A percentile compares a stretch with the other conserved stretches of the same genome.
phyloP scores from a whole-genome alignment of 2,113 vertebrate genomes.

The Hypomesus transpacificus region DNA sequence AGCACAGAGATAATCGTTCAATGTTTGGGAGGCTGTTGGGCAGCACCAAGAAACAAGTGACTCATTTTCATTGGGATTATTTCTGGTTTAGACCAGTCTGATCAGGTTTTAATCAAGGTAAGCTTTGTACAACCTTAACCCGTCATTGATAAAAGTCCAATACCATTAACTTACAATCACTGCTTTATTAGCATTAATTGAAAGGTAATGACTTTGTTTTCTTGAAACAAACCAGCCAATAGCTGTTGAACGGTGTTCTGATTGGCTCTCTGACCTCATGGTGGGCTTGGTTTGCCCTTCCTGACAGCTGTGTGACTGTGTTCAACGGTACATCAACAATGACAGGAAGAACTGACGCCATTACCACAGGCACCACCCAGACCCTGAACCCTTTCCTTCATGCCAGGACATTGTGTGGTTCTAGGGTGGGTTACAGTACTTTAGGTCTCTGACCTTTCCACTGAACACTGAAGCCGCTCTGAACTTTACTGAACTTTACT shows the following conservation, averaged over 20 bases:
- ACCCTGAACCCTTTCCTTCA: constrained; percentile 10
- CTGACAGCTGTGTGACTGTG: constrained; percentile 52
- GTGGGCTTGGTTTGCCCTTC: constrained; percentile 50
- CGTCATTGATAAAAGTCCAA: background rate
- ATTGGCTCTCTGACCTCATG: constrained; percentile 42
- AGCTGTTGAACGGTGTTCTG: constrained; percentile 6
- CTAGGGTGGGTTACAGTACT: constrained; percentile 49
- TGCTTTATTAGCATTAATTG: background rate
- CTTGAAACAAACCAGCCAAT: background rate
- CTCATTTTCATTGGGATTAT: too few relatives aligned
- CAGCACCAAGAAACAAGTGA: too few relatives aligned
- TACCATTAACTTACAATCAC: background rate
- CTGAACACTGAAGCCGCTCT: constrained; percentile 15
- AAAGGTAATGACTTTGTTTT: background rate
- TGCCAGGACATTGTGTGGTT: constrained; percentile 52
- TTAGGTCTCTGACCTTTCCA: constrained; percentile 54
- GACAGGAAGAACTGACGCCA: constrained; percentile 64
- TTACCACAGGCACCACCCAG: constrained; percentile 4
- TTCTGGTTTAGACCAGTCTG: background rate
- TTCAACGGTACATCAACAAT: constrained; percentile 54
- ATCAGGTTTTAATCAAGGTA: background rate
- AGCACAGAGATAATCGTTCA: background rate
- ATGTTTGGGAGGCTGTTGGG: background rate
- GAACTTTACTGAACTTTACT: constrained; percentile 7
- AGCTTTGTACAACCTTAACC: background rate